These are phyloP conservation scores for Pachycephala philippinensis DNA, from an alignment of 2,113 vertebrate genomes.

Conservation along the genomic window DNA sequence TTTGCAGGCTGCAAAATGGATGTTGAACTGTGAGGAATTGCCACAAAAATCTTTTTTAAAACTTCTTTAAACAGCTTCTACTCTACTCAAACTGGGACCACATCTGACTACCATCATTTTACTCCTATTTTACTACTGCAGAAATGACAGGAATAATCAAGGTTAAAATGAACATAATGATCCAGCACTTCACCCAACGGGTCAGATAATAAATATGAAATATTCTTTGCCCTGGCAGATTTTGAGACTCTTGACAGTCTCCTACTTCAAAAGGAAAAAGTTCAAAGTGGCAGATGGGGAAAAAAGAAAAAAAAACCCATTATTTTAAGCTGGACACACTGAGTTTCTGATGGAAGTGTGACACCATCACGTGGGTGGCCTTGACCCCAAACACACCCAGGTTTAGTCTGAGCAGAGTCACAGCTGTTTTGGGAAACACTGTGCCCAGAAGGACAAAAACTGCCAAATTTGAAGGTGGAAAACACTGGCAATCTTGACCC, in stretches of 20 bases:
- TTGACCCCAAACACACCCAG: accelerated
- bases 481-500: neutral
- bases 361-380: neutral
- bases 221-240: neutral
- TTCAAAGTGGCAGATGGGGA: neutral
- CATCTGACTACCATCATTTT: neutral
- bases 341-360: neutral
- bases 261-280: neutral
- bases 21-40: accelerated
- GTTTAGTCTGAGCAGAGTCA: neutral
- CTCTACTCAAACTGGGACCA: neutral
- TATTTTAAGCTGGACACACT: neutral
- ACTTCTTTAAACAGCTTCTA: neutral
- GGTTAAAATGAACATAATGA: neutral
- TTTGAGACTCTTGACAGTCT: neutral
- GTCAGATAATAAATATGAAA: neutral
- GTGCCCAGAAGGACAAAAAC: neutral
- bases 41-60: neutral
- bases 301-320: accelerated
- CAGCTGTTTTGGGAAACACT: neutral
- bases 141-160: neutral
- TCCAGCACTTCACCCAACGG: neutral
- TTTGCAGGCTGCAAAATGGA: neutral
- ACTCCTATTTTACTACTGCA: neutral
- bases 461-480: neutral